These are phyloP conservation scores for Suillia variegata DNA, from an alignment of 2,888 invertebrate species.

Conservation along the genomic window DNA sequence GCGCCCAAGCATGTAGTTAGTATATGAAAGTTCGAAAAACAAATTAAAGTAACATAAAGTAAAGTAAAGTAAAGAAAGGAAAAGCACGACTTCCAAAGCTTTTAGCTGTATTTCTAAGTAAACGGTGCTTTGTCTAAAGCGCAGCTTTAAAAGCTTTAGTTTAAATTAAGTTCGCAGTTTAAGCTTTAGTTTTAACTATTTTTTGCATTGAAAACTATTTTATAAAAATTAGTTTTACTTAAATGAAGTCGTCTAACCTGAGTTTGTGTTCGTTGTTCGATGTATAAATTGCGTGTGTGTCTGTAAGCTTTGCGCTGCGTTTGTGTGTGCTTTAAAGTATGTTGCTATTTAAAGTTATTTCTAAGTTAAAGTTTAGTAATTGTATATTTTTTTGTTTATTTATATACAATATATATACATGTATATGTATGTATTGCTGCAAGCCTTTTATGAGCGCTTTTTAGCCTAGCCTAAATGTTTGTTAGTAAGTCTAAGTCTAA, in stretches of 20 bases:
- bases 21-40: no score
- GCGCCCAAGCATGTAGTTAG: not conserved
- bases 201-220: no score
- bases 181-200: no score
- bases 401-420: no score
- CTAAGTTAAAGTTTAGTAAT: not conserved
- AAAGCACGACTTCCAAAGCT: not conserved
- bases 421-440: no score
- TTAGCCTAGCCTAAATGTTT: no score
- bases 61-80: no score
- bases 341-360: not conserved
- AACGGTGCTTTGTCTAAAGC: not conserved
- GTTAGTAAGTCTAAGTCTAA: no score
- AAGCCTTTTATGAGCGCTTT: no score
- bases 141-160: slow-evolving; percentile 11
- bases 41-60: no score
- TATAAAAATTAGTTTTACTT: not conserved
- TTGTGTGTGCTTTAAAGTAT: not conserved
- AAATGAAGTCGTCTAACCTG: not conserved
- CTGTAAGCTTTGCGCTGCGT: not conserved
- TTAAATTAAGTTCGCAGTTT: no score
- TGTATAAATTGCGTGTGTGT: slow-evolving; percentile 1
- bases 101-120: not conserved
- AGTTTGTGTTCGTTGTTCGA: not conserved
- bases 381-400: not conserved